Evolutionary conservation across 2,797 vertebrate genomes (phyloP), one percentile per base, ranked within the genome.

Genomic region (Anisognathus igniventris): DNA sequence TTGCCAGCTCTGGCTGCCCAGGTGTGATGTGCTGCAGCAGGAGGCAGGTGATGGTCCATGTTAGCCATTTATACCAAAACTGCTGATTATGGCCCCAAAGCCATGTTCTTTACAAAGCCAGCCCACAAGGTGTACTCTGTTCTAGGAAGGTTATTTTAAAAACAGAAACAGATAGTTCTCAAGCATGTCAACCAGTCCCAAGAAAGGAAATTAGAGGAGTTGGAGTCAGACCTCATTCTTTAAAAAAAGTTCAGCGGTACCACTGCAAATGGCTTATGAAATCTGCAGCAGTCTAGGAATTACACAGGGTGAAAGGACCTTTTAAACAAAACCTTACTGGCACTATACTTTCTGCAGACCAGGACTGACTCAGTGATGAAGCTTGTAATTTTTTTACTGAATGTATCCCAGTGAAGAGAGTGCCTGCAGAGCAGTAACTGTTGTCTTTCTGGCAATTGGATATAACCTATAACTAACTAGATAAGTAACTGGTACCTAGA

Each of bases 141-240:
- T 66, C 44, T 48, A 57, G 35, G 12, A 22, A 50, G 33, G 31
- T 60, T 88, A 25, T 94, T 88, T 95, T 86, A 6, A 44, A 86
- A 92, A 12, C 22, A 44, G 74, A 88, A 85, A 39, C 27, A 68
- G 31, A 13, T 47, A 90, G 65, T 57, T 83, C 37, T 50, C 25
- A 70, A 89, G 39, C 21, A 6, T 4, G 8, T 78, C 70, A 88
- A 9, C 7, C 30, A 73, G 13, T 75, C 23, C 13, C 7, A 6
- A 28, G 22, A 84, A 75, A 90, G 60, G 56, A 76, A 94, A 45
- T 89, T 53, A 20, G 30, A 42, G 47, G 45, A 83, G 12, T 37
- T 72, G 31, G 33, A 3, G 1, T 91, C 35, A 66, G 44, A 78
- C 21, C 5, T 80, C 1, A 0, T 83, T 85, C 35, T 83, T 67